These are phyloP conservation scores for Leptopilina myrica DNA, from an alignment of 2,888 invertebrate genomes.

Conservation along the genomic window DNA sequence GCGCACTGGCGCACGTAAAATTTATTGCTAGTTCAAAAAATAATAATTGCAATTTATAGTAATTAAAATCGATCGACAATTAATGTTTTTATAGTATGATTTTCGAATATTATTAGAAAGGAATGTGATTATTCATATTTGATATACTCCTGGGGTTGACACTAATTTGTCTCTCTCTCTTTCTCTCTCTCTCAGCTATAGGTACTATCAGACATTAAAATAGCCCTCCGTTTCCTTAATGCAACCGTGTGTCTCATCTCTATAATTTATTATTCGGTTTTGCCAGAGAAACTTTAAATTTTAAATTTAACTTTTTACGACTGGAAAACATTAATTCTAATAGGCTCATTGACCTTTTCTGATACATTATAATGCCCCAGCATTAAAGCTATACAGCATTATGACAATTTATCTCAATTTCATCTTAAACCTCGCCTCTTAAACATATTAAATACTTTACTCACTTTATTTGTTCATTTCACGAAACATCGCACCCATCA, in stretches of 20 bases:
- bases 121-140: conserved; percentile 15
- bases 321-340: conserved; percentile 6
- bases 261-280: conserved; percentile 11
- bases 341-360: conserved; percentile 10
- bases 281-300: conserved; percentile 3
- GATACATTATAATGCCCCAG: neutral
- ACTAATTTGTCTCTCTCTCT: neutral
- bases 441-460: neutral
- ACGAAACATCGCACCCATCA: neutral
- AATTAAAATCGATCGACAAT: no score
- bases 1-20: no score
- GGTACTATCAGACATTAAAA: conserved; percentile 20
- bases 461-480: neutral
- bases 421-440: no score
- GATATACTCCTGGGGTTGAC: neutral
- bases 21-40: no score
- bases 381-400: no score
- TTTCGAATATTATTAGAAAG: neutral
- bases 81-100: no score
- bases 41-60: no score
- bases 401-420: no score
- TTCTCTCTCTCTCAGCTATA: neutral
- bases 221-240: conserved; percentile 17
- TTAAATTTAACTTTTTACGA: conserved; percentile 17
- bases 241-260: conserved; percentile 7